A percentile compares a stretch with the other conserved stretches of the same genome.
Conservation (phyloP, 1,140 invertebrate genomes). For the Drosophila bifasciata region DNA sequence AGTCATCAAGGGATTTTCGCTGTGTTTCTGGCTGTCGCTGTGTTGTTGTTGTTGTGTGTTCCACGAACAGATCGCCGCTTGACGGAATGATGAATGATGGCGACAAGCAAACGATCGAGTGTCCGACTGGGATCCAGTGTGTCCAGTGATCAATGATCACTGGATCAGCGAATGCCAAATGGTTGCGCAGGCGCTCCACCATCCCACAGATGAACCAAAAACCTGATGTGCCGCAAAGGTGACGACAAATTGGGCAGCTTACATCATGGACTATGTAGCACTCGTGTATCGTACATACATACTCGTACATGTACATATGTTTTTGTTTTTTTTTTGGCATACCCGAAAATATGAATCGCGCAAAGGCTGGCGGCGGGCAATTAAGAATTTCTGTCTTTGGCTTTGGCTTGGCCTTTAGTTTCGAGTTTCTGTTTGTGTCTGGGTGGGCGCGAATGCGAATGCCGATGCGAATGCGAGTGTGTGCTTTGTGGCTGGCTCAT, state of each 20-base stretch:
- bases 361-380: constrained; percentile 52
- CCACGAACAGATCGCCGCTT: constrained; percentile 7
- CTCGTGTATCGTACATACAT: no score
- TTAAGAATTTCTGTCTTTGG: constrained; percentile 68
- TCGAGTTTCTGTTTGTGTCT: constrained; percentile 10
- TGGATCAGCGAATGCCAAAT: constrained; percentile 31
- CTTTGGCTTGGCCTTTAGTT: constrained; percentile 26
- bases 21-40: background rate
- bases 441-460: constrained; percentile 58
- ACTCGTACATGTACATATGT: background rate
- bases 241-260: constrained; percentile 76
- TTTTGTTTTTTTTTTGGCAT: constrained; percentile 5
- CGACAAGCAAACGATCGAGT: constrained; percentile 35
- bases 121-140: background rate
- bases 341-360: constrained; percentile 40
- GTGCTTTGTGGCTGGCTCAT: constrained; percentile 55
- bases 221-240: constrained; percentile 67
- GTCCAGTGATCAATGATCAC: constrained; percentile 8
- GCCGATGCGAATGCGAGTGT: constrained; percentile 2
- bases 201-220: constrained; percentile 1
- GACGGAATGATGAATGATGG: constrained; percentile 33
- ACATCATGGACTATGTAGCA: constrained; percentile 55
- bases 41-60: background rate
- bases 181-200: constrained; percentile 35
- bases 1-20: constrained; percentile 61